Evolutionary conservation across 2,888 invertebrate genomes (phyloP), one percentile per base, ranked within the genome.

Genomic region (Philereme transversata): DNA sequence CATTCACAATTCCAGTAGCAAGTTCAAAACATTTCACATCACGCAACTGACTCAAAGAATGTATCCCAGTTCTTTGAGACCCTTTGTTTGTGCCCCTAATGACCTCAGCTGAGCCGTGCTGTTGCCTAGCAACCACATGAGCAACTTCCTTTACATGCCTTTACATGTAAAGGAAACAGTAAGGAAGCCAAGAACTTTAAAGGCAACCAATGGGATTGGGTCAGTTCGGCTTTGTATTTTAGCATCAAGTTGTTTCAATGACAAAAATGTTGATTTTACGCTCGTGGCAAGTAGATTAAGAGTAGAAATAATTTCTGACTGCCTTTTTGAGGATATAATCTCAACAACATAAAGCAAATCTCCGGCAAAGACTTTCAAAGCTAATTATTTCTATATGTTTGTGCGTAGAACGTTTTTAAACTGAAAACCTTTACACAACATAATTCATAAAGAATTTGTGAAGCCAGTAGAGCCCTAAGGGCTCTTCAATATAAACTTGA

Each of bases 81-180:
- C 64, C 65, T 70, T 70, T 77, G 77, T 73, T 75, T 75, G 73
- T 59, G 62, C 60, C 69, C 61, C 71, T 82, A 81, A 84, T 79
- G 81, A 78, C 65, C 60, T 62, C 56, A 55, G 57, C 41, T 54
- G 55, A 71, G 65, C 59, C 83, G 82, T 83, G 84, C 74, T 73
- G 81, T 82, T 54, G 57, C 70, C 53, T 52, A 57, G 70, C 70
- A 68, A 70, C 70, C 52, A 41, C 10, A 36, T 38, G 50, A 43
- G 54, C 10, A 43, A 47, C 47, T 35, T 38, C 59, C 52, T 49
- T 38, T 43, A 41, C 50, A 44, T 34, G 11, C 40, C 50, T n/a
- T 51, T 57, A 50, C 48, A 40, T 49, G 48, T 34, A 46, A 46
- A 57, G 46, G 51, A 52, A 56, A 59, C 35, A 36, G 44, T 22